These are phyloP conservation scores for Eunapius fragilis DNA, from an alignment of 37 sponge, comb jelly and placozoan genomes.

Conservation along the genomic window DNA sequence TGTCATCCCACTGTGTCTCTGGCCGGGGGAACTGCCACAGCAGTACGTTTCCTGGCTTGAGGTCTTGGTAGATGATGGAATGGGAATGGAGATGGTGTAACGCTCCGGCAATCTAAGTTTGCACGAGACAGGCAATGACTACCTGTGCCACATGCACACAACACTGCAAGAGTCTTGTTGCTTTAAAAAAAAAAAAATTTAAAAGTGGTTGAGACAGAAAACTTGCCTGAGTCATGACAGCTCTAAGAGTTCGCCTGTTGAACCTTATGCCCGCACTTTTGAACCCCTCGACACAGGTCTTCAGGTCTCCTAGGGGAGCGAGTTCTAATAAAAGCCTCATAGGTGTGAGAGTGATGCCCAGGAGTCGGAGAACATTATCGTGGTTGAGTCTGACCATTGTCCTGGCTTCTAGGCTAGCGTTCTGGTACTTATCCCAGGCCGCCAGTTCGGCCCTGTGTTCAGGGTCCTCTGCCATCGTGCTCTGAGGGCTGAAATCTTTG, in stretches of 20 bases:
- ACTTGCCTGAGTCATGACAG: slow-evolving; percentile 70
- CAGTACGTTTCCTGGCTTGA: slow-evolving; percentile 81
- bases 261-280: slow-evolving; percentile 10
- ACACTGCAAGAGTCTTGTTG: not conserved
- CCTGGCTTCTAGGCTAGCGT: slow-evolving; percentile 68
- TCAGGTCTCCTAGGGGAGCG: slow-evolving; percentile 78
- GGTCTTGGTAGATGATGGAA: slow-evolving; percentile 84
- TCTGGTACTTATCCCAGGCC: slow-evolving; percentile 72
- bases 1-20: slow-evolving; percentile 35
- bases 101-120: slow-evolving; percentile 70
- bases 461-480: slow-evolving; percentile 1
- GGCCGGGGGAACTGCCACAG: slow-evolving; percentile 82
- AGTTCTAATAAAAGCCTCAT: slow-evolving; percentile 70
- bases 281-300: slow-evolving; percentile 40
- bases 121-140: not conserved
- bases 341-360: slow-evolving; percentile 74
- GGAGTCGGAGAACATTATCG: slow-evolving; percentile 58
- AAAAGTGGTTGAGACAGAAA: not conserved
- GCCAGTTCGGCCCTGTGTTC: slow-evolving; percentile 8
- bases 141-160: too few relatives aligned
- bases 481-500: slow-evolving; percentile 36
- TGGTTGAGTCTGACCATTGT: slow-evolving; percentile 77
- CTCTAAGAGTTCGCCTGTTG: slow-evolving; percentile 39
- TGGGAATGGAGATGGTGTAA: slow-evolving; percentile 71
- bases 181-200: too few relatives aligned